Evolutionary conservation across 2,113 vertebrate species (phyloP), one percentile per base, ranked within the genome.

Genomic region (Vulpes ferrilata): DNA sequence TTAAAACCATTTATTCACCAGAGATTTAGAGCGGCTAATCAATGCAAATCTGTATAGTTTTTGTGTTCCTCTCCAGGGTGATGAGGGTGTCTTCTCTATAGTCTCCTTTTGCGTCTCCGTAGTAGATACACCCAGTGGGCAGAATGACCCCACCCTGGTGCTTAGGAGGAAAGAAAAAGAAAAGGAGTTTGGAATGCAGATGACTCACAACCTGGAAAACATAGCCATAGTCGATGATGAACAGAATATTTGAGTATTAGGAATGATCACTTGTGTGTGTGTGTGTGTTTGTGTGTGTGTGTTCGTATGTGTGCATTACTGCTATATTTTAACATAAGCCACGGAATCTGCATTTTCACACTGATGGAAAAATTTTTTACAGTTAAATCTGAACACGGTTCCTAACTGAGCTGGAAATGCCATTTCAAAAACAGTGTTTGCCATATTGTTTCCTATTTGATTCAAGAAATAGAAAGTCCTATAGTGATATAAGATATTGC

Each of bases 381-480:
- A 51, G 19, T 92, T 93, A 60, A 92, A 4, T 84, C 64, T 92
- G 64, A 97, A 65, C 10, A 25, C 25, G 25, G 32, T 65, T 95
- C 76, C 78, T 87, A 78, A 51, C 65, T 80, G 93, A 92, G n/a
- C 57, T 65, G n/a, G 69, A 74, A 95, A 92, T 93, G 35, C 12
- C 74, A 84, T 92, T 96, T 78, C 43, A 87, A 87, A 96, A 96
- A 78, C 10, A 76, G 16, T 32, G 4, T 22, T 59, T 30, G 17
- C 32, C 43, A 64, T 38, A 80, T 74, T 32, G 89, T 87, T 74
- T 96, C 19, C 59, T 67, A 71, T 53, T 89, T 27, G 57, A 78
- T 20, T 84, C 38, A 87, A 96, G 62, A 93, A 86, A 69, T 7
- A 96, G 43, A 76, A 94, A 81, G 38, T 62, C 81, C 32, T 60